These are phyloP conservation scores for Ypsolopha scabrella DNA, from an alignment of 2,888 invertebrate genomes.

Conservation along the genomic window DNA sequence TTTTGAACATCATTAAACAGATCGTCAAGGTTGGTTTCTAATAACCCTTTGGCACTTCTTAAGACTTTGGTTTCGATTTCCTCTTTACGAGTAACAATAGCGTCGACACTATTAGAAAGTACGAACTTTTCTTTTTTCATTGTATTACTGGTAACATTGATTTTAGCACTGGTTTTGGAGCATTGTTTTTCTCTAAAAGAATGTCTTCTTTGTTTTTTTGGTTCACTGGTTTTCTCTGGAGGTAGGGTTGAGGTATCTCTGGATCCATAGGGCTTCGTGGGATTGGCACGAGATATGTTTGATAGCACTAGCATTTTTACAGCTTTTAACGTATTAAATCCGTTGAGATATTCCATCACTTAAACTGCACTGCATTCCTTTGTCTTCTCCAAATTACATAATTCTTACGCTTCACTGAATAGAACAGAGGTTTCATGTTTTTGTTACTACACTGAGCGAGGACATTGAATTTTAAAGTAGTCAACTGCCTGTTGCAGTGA, in stretches of 20 bases:
- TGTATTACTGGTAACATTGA: conserved; percentile 1
- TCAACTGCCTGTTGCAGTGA: conserved; percentile 34
- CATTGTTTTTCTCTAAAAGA: conserved; percentile 47
- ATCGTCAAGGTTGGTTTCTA: conserved; percentile 67
- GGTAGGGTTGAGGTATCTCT: conserved; percentile 28
- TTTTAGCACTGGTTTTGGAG: conserved; percentile 38
- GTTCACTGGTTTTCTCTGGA: conserved; percentile 16
- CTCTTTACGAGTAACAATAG: conserved; percentile 44
- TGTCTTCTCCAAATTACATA: neutral
- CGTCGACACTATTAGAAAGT: conserved; percentile 54
- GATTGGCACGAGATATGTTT: conserved; percentile 56
- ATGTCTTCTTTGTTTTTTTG: conserved; percentile 16
- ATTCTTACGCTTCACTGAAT: conserved; percentile 12
- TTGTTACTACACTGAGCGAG: conserved; percentile 8
- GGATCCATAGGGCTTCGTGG: conserved; percentile 40
- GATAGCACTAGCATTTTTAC: conserved; percentile 66
- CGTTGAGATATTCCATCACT: conserved; percentile 64
- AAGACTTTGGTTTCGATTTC: conserved; percentile 54
- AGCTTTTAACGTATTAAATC: conserved; percentile 52
- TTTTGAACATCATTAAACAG: conserved; percentile 50
- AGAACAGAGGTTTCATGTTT: conserved; percentile 40
- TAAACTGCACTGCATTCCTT: conserved; percentile 41
- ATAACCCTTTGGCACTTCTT: conserved; percentile 68
- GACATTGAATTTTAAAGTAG: neutral
- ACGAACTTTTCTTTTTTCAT: conserved; percentile 38